Base-by-base conservation (phyloP, 2,888 invertebrate species). In the Standfussiana lucernea region DNA sequence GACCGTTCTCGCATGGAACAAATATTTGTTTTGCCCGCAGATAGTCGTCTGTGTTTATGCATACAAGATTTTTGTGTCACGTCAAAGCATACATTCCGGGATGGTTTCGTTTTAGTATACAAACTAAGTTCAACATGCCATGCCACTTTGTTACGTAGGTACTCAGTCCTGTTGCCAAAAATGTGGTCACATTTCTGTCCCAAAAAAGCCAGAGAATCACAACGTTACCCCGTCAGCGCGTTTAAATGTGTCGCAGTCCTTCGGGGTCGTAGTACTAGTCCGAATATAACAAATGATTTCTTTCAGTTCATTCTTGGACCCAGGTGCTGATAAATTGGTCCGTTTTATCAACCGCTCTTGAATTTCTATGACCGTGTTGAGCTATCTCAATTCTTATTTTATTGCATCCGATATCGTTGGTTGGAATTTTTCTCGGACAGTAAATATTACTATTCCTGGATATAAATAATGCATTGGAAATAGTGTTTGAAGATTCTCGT, bases 301-400 rank as follows among this genome's bases (percentile, higher is more conserved):
- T 59, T 47, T 21, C 40, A 15, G 35, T 47, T 40, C 13, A n/a
- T 56, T 45, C 8, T 53, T n/a, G 35, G 28, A 79, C 24, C 5
- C 37, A 67, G 32, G 79, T 67, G 68, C 10, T 10, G 24, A 76
- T 66, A 78, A 56, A 78, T 37, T 66, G 37, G 13, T 21, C 37
- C 4, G 6, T 37, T 56, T 76, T 28, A 37, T 66, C 24, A 35
- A 24, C 28, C 47, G 18, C 37, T 24, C 50, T 53, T 53, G 24
- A 47, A 35, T 50, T 42, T 28, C 21, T 42, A 35, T 53, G 35
- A 42, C 24, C 37, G 10, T 32, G 32, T 61, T n/a, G 37, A 40
- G 18, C 13, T 62, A 61, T 45, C 28, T 24, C 28, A 11, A 6
- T 40, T n/a, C 24, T 18, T 61, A 59, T 37, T 37, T 59, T 59